Evolutionary conservation across 2,797 vertebrate species (phyloP).

Genomic region (Bradypodion ventrale): DNA sequence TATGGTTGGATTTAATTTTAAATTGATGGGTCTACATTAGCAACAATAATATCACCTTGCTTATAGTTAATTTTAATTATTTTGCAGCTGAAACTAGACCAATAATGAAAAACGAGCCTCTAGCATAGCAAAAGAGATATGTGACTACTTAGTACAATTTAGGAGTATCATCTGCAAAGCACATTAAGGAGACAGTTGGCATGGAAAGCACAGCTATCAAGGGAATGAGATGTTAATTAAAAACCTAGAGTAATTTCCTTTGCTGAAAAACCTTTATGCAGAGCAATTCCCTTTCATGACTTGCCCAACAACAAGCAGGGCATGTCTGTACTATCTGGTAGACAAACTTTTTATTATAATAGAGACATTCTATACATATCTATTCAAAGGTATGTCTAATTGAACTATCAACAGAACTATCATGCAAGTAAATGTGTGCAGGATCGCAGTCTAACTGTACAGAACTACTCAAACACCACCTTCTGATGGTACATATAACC

Average conservation of each 20-base stretch:
- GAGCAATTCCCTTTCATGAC: background rate
- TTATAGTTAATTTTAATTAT: constrained; percentile 21
- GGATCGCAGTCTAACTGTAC: background rate
- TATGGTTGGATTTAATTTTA: background rate
- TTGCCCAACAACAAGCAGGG: background rate
- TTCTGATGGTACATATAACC: background rate
- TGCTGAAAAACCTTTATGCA: constrained; percentile 1
- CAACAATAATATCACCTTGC: background rate
- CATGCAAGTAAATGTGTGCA: background rate
- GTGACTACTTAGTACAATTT: background rate
- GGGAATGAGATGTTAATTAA: constrained; percentile 17
- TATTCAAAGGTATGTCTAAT: background rate
- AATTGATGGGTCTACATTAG: background rate
- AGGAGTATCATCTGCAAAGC: background rate
- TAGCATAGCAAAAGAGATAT: background rate
- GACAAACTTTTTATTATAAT: background rate
- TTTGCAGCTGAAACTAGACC: constrained; percentile 5
- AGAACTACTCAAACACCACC: background rate
- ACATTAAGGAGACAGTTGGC: constrained; percentile 16
- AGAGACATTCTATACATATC: background rate
- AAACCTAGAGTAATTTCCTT: background rate
- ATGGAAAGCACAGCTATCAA: constrained; percentile 2
- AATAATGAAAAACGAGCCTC: background rate
- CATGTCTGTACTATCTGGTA: background rate
- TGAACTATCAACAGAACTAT: background rate